Conservation (phyloP, 2,888 invertebrate genomes). For the Brachyptera risi region DNA sequence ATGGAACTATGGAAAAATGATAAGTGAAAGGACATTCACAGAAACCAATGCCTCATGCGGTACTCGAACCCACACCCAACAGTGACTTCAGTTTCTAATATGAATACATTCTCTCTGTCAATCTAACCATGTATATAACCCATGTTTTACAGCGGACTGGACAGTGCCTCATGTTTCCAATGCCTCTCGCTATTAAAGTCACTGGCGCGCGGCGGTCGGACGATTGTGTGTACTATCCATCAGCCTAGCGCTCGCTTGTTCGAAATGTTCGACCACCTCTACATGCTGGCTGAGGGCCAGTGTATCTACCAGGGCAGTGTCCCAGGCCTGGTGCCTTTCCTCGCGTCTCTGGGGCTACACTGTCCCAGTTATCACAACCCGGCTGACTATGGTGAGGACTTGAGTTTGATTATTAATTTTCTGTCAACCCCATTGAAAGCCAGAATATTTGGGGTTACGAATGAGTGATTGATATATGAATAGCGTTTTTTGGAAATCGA, state of each 20-base stretch:
- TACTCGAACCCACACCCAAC: too few relatives aligned
- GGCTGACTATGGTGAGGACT: constrained; percentile 92
- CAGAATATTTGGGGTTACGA: too few relatives aligned
- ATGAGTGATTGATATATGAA: too few relatives aligned
- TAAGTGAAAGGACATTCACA: too few relatives aligned
- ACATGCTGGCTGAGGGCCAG: constrained; percentile 87
- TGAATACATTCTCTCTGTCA: too few relatives aligned
- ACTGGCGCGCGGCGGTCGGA: constrained; percentile 78
- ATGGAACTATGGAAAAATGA: too few relatives aligned
- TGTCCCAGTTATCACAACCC: constrained; percentile 97
- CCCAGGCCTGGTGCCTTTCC: constrained; percentile 78
- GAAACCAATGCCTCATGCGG: too few relatives aligned
- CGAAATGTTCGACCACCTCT: constrained; percentile 93
- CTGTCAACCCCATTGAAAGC: too few relatives aligned
- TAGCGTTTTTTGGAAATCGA: too few relatives aligned
- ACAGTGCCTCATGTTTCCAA: constrained; percentile 92
- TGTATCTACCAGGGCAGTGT: constrained; percentile 89
- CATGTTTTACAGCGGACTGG: constrained; percentile 64
- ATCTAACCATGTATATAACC: too few relatives aligned
- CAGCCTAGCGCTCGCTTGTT: constrained; percentile 94
- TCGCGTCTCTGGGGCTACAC: constrained; percentile 76
- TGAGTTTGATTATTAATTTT: too few relatives aligned
- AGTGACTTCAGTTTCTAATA: too few relatives aligned
- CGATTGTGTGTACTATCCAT: constrained; percentile 94
- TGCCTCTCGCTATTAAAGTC: constrained; percentile 85